Conservation (phyloP, 2,113 vertebrate genomes). For the Pelecanus crispus region DNA sequence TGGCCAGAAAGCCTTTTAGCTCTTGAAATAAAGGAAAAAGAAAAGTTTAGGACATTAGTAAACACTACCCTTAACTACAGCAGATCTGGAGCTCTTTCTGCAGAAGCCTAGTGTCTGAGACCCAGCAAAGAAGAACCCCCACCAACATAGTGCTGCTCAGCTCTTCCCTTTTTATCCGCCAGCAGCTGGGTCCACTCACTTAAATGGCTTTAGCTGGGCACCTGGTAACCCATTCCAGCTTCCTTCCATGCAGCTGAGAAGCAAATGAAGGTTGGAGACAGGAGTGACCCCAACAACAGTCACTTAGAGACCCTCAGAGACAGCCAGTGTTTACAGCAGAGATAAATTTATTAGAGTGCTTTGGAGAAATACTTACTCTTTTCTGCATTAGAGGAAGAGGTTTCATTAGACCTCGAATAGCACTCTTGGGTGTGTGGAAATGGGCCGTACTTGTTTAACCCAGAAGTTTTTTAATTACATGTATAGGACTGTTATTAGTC, state of each 20-base stretch:
- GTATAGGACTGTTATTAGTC: background rate
- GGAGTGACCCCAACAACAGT: background rate
- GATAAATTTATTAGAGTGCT: background rate
- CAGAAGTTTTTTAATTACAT: background rate
- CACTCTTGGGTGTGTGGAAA: background rate
- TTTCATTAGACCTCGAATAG: background rate
- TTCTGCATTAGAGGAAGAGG: background rate
- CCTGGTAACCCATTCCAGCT: background rate
- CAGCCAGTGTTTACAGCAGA: background rate
- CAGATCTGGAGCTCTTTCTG: background rate
- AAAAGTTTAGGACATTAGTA: background rate
- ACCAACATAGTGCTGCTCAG: accelerated
- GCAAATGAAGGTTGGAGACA: background rate
- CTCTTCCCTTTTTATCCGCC: background rate
- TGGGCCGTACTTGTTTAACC: background rate
- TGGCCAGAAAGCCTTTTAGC: background rate
- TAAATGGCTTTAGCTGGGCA: background rate
- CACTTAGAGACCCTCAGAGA: background rate
- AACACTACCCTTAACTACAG: background rate
- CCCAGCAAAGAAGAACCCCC: background rate
- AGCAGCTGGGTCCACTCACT: background rate
- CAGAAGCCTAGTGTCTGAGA: background rate
- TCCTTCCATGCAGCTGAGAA: background rate
- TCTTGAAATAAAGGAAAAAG: background rate
- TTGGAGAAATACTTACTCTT: background rate